Evolutionary conservation across 2,113 vertebrate genomes (phyloP), one percentile per base, ranked within the genome.

Genomic region (Gallinago media): DNA sequence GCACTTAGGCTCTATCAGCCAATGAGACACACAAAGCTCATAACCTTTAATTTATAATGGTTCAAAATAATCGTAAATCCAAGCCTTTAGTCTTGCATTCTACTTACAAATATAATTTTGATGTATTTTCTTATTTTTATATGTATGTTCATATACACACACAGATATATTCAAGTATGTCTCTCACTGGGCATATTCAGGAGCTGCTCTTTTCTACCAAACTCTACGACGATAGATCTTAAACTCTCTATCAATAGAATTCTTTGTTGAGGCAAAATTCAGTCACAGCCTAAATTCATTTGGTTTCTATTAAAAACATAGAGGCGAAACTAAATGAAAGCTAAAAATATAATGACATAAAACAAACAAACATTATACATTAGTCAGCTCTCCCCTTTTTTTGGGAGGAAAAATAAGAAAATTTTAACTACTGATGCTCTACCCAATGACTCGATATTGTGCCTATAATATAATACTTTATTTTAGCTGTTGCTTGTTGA

Each of bases 1-100:
- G 82, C 93, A 81, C 86, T 86, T 91, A 79, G 93, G 79, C 83
- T 94, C 59, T 75, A 75, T 75, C 92, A 95, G 76, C 88, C 75
- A 73, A 76, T 15, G 40, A 85, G 62, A 83, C 0, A 3, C 59
- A 83, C 17, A 8, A 14, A 73, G 71, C 78, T 96, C 55, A 72
- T 7, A 58, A 82, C 71, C 17, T 72, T 85, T 52, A 26, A 47
- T 32, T 40, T 75, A 26, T 1, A 70, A 50, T 12, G 38, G 72
- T 4, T 67, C 19, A 63, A 85, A 89, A 84, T 10, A 71, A 94
- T 7, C 50, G 42, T 20, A 80, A 90, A 90, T 31, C 27, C 63
- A 63, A 38, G n/a, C 34, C 8, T 71, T 84, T 12, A 38, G 9
- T 77, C 59, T 73, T 66, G 70, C 16, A 79, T 65, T 75, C 40